Evolutionary conservation across 2,888 invertebrate species (phyloP).

Genomic region (Morpho deidamia): DNA sequence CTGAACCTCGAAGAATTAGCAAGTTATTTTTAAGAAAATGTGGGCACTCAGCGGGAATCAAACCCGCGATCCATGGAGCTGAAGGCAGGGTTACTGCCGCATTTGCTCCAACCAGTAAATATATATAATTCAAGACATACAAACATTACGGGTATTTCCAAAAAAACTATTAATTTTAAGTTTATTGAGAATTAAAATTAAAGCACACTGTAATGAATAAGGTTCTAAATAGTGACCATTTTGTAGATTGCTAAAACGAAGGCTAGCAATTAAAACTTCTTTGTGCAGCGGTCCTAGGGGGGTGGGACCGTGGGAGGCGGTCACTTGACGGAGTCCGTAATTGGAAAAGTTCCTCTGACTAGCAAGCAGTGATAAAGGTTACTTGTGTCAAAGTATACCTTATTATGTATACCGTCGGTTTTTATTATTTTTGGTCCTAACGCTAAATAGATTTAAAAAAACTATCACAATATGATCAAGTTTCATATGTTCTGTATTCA

Average conservation of each 20-base stretch:
- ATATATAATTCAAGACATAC: too few species aligned
- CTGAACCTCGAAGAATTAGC: too few species aligned
- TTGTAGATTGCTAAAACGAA: constrained; percentile 60
- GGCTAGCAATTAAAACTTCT: constrained; percentile 76
- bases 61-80: too few species aligned
- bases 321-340: constrained; percentile 69
- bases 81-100: too few species aligned
- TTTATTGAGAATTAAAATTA: constrained; percentile 16
- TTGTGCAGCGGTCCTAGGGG: constrained; percentile 52
- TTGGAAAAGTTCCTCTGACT: constrained; percentile 57
- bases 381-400: constrained; percentile 48
- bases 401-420: background rate
- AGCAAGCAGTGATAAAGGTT: constrained; percentile 54
- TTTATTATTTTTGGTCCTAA: background rate
- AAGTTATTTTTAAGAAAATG: too few species aligned
- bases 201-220: constrained; percentile 29
- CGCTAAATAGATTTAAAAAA: too few species aligned
- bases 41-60: too few species aligned
- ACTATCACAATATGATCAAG: too few species aligned
- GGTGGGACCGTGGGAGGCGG: constrained; percentile 32
- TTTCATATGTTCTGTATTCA: too few species aligned
- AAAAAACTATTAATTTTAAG: too few species aligned
- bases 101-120: too few species aligned
- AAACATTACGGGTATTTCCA: too few species aligned
- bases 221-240: constrained; percentile 58